Evolutionary conservation across 2,797 vertebrate species (phyloP).

Genomic region (Etheostoma nigrum): DNA sequence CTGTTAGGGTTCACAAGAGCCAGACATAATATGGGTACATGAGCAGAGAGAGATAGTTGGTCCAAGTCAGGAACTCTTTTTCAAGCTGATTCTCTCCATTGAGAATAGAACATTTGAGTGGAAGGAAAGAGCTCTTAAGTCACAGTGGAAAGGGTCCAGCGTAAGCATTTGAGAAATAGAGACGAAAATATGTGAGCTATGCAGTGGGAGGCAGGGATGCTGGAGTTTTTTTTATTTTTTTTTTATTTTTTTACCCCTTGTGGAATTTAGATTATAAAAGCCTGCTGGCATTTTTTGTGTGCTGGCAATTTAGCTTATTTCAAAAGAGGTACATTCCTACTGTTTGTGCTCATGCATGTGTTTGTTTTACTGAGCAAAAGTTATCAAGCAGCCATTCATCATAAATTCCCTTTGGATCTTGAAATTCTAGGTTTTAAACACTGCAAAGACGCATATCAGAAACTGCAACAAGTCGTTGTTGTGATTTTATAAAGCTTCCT

Average conservation of each 20-base stretch:
- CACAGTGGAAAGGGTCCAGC: constrained; percentile 63
- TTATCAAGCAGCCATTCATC: constrained; percentile 35
- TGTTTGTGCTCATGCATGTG: constrained; percentile 14
- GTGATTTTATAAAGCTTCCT: constrained; percentile 36
- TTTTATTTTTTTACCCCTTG: constrained; percentile 51
- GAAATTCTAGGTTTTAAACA: constrained; percentile 26
- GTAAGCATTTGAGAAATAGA: constrained; percentile 71
- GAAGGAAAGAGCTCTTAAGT: constrained; percentile 71
- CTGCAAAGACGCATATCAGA: constrained; percentile 37
- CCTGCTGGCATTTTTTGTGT: constrained; percentile 62
- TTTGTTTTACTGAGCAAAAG: constrained; percentile 39
- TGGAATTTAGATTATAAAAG: constrained; percentile 81
- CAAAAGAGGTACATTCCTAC: constrained; percentile 54
- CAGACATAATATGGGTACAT: constrained; percentile 54
- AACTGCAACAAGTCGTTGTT: constrained; percentile 34
- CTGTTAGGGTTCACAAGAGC: constrained; percentile 61
- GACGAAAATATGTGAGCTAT: constrained; percentile 85
- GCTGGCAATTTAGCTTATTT: constrained; percentile 55
- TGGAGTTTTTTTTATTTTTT: constrained; percentile 19
- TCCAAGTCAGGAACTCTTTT: constrained; percentile 61
- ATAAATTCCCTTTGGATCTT: constrained; percentile 29
- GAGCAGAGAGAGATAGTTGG: constrained; percentile 71
- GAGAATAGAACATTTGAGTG: constrained; percentile 68
- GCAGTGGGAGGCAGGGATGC: constrained; percentile 82
- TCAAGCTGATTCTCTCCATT: constrained; percentile 56